Evolutionary conservation across 2,888 invertebrate species (phyloP).

Genomic region (Argynnis bischoffii): DNA sequence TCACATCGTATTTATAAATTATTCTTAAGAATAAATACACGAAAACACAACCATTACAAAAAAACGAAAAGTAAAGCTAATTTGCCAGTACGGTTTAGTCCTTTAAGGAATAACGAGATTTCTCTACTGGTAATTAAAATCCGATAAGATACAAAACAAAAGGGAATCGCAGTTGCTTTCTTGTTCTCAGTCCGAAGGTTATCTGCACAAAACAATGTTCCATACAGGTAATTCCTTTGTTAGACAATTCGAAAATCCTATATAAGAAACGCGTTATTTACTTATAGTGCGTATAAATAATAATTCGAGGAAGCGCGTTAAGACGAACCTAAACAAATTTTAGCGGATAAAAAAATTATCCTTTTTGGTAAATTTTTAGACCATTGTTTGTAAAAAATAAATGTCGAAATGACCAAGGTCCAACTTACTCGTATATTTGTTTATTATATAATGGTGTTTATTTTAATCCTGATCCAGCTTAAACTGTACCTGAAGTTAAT

Average conservation of each 20-base stretch:
- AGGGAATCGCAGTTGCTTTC: constrained; percentile 63
- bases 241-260: constrained; percentile 38
- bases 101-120: constrained; percentile 79
- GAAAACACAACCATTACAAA: constrained; percentile 51
- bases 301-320: constrained; percentile 61
- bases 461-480: constrained; percentile 73
- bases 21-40: too few relatives aligned
- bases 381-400: constrained; percentile 59
- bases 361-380: constrained; percentile 66
- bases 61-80: constrained; percentile 65
- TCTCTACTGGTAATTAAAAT: constrained; percentile 80
- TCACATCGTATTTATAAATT: too few relatives aligned
- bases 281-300: constrained; percentile 45
- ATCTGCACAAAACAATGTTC: constrained; percentile 49
- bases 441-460: constrained; percentile 77
- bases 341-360: constrained; percentile 70
- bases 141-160: constrained; percentile 81
- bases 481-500: constrained; percentile 73
- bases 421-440: constrained; percentile 64
- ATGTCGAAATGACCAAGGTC: constrained; percentile 46
- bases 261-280: constrained; percentile 41
- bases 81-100: constrained; percentile 64
- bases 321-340: constrained; percentile 65
- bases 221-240: constrained; percentile 50
- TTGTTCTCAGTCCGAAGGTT: constrained; percentile 55